phyloP scores from a whole-genome alignment of 2,888 invertebrate species.

The Nysson spinosus region DNA sequence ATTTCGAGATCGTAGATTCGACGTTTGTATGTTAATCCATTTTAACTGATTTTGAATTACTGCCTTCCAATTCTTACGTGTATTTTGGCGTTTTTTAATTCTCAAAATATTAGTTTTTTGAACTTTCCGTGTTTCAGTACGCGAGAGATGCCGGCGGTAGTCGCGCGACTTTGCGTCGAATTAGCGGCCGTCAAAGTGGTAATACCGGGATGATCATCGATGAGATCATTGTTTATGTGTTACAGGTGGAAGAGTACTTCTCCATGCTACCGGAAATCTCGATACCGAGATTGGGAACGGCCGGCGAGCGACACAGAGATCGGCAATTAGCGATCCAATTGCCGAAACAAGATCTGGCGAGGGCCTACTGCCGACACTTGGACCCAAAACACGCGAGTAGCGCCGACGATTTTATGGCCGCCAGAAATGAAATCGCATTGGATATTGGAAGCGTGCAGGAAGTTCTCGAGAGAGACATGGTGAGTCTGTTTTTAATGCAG shows the following conservation, averaged over 20 bases:
- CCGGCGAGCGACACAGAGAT: constrained; percentile 89
- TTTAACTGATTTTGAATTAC: no score
- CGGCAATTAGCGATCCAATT: constrained; percentile 92
- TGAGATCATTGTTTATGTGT: no score
- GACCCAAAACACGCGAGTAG: constrained; percentile 87
- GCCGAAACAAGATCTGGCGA: constrained; percentile 95
- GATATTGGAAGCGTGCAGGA: constrained; percentile 87
- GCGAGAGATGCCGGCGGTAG: no score
- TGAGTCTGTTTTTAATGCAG: constrained; percentile 54
- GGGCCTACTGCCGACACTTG: constrained; percentile 92
- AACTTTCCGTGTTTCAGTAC: no score
- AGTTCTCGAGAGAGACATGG: constrained; percentile 67
- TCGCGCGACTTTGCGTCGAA: no score
- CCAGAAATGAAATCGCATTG: constrained; percentile 95
- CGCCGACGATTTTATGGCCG: constrained; percentile 96
- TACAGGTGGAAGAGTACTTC: constrained; percentile 95
- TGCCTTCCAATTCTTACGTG: no score
- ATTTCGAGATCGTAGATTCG: no score
- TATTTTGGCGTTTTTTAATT: no score
- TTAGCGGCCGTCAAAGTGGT: no score
- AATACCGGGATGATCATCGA: no score
- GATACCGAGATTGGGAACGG: constrained; percentile 85
- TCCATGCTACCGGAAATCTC: constrained; percentile 85
- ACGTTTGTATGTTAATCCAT: no score
- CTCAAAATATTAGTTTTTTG: no score